Evolutionary conservation across 2,797 vertebrate genomes (phyloP).

Genomic region (Ispidina picta): DNA sequence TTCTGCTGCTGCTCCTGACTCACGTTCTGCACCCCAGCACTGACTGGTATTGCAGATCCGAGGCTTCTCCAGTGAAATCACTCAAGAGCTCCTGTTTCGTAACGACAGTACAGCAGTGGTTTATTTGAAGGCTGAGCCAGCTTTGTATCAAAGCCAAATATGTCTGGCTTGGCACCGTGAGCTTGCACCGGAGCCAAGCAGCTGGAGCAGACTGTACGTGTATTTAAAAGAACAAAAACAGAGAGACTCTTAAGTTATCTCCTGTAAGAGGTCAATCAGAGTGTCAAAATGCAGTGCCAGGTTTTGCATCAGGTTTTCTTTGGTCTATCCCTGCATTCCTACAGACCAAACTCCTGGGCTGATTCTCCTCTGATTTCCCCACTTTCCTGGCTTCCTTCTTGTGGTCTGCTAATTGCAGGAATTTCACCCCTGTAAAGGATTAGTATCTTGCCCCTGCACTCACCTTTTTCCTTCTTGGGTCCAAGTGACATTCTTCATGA

Average conservation of each 20-base stretch:
- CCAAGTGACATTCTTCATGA: background rate
- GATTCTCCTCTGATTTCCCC: background rate
- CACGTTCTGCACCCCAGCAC: background rate
- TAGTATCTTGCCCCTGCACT: background rate
- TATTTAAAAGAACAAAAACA: constrained; percentile 54
- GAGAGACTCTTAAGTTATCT: constrained; percentile 41
- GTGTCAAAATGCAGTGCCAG: constrained; percentile 4
- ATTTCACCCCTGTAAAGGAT: background rate
- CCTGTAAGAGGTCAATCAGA: constrained; percentile 35
- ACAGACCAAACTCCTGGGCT: background rate
- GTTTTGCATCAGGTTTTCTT: constrained; percentile 8
- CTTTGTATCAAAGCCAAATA: constrained; percentile 42
- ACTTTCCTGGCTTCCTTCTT: background rate
- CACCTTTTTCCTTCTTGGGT: background rate
- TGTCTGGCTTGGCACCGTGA: constrained; percentile 29
- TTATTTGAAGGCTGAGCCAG: constrained; percentile 58
- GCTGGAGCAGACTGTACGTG: constrained; percentile 40
- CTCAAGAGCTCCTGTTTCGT: constrained; percentile 46
- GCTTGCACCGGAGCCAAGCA: constrained; percentile 15
- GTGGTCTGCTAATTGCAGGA: background rate
- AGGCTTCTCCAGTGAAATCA: background rate
- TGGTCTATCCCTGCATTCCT: background rate
- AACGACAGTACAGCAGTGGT: background rate
- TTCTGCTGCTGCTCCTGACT: background rate
- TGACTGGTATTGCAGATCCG: fast-evolving